These are phyloP conservation scores for Galeopsomyia nigrocyanea DNA, from an alignment of 2,888 invertebrate species.

Conservation along the genomic window DNA sequence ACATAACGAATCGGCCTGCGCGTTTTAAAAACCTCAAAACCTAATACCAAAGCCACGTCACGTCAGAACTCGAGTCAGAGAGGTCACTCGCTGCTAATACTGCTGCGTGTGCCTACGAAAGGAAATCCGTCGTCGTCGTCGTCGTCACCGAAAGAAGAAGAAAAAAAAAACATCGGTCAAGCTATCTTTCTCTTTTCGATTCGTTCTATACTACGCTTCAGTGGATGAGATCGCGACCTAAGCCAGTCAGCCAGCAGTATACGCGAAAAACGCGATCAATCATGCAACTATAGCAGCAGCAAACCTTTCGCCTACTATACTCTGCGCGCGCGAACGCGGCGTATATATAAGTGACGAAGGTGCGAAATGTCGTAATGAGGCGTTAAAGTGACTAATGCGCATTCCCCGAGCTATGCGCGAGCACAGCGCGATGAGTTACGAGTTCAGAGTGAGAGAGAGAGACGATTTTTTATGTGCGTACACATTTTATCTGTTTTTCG, in stretches of 20 bases:
- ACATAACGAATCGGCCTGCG: too few species aligned
- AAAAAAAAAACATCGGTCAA: too few species aligned
- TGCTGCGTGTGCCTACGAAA: not conserved
- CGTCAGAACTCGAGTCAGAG: constrained; percentile 57
- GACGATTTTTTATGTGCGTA: constrained; percentile 31
- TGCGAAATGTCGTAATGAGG: constrained; percentile 67
- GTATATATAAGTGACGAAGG: constrained; percentile 44
- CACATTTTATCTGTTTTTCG: constrained; percentile 28
- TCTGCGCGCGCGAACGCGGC: constrained; percentile 7
- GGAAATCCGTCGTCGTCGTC: not conserved
- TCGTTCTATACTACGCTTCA: not conserved
- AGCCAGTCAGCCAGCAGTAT: too few species aligned
- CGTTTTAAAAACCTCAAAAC: constrained; percentile 38
- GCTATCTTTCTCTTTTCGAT: not conserved
- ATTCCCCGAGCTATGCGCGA: constrained; percentile 35
- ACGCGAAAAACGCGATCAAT: not conserved
- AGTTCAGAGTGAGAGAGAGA: constrained; percentile 8
- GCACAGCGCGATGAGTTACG: not conserved
- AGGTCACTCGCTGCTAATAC: constrained; percentile 14
- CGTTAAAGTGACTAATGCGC: constrained; percentile 60
- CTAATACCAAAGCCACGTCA: constrained; percentile 62
- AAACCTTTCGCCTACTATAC: constrained; percentile 10
- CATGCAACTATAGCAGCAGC: not conserved
- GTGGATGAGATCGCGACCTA: too few species aligned
- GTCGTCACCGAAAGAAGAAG: too few species aligned